These are phyloP conservation scores for Chiroxiphia lanceolata DNA, from an alignment of 2,797 vertebrate genomes.

Conservation along the genomic window DNA sequence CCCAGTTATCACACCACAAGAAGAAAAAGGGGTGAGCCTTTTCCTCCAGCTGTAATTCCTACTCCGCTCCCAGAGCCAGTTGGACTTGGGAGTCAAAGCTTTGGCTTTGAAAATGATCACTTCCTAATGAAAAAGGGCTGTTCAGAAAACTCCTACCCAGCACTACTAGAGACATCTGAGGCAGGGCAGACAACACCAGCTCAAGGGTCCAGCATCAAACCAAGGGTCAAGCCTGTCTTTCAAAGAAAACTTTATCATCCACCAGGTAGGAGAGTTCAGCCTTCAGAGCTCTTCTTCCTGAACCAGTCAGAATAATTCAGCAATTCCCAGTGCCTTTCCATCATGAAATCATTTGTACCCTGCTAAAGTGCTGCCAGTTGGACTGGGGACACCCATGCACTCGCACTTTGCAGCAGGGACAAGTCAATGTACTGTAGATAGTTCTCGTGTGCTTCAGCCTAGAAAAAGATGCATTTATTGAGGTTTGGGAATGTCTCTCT, in stretches of 20 bases:
- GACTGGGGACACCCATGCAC: fast-evolving
- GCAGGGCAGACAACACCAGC: not conserved
- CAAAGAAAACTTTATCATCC: not conserved
- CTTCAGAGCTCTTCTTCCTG: not conserved
- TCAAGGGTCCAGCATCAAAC: not conserved
- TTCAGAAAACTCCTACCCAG: not conserved
- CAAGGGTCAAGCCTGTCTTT: not conserved
- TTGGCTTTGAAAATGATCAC: not conserved
- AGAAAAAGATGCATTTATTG: not conserved
- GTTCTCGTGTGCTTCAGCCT: not conserved
- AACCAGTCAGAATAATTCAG: not conserved
- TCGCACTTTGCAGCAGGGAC: not conserved
- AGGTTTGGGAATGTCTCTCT: not conserved
- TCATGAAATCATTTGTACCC: not conserved
- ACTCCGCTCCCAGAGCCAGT: not conserved
- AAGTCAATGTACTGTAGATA: not conserved
- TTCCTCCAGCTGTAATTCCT: not conserved
- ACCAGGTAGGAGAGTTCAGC: not conserved
- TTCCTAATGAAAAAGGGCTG: not conserved
- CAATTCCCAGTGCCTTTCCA: not conserved
- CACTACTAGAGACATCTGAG: not conserved
- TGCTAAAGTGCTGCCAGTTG: not conserved
- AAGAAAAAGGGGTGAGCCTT: not conserved
- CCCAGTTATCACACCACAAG: not conserved
- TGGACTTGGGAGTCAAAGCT: not conserved